A percentile compares a stretch with the other conserved stretches of the same genome.
phyloP scores from a whole-genome alignment of 2,888 invertebrate species.

The Pristionchus arcanus region DNA sequence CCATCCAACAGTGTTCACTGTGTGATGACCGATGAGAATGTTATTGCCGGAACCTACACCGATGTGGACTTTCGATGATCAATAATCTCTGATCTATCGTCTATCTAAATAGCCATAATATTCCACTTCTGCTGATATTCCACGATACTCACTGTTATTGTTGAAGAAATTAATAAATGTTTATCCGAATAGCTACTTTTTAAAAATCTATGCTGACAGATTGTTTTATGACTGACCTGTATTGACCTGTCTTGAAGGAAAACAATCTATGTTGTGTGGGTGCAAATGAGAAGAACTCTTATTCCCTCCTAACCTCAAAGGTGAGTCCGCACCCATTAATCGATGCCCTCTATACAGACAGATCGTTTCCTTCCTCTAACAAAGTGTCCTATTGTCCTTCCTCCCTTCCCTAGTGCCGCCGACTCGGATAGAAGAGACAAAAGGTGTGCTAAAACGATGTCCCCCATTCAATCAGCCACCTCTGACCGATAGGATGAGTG shows the following conservation, averaged over 20 bases:
- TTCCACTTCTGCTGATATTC: too few relatives aligned
- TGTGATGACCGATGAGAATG: background rate
- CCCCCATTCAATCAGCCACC: background rate
- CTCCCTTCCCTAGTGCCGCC: slow-evolving; percentile 5
- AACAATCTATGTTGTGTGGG: too few relatives aligned
- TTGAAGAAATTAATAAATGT: background rate
- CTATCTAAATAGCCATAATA: background rate
- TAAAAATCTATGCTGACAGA: too few relatives aligned
- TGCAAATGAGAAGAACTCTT: background rate
- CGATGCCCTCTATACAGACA: background rate
- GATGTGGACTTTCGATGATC: background rate
- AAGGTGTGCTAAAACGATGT: slow-evolving; percentile 13
- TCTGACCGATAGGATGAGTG: background rate
- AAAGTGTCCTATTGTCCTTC: background rate
- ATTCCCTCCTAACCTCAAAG: background rate
- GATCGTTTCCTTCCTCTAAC: slow-evolving; percentile 31
- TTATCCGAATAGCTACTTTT: background rate
- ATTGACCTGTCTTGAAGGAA: too few relatives aligned
- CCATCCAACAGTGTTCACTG: background rate
- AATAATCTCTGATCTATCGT: background rate
- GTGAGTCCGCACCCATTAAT: background rate
- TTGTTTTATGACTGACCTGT: too few relatives aligned
- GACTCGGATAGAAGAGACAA: background rate
- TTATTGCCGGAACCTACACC: background rate
- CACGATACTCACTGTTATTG: too few relatives aligned